Evolutionary conservation across 2,797 vertebrate genomes (phyloP).

Genomic region (Anas flavirostris): DNA sequence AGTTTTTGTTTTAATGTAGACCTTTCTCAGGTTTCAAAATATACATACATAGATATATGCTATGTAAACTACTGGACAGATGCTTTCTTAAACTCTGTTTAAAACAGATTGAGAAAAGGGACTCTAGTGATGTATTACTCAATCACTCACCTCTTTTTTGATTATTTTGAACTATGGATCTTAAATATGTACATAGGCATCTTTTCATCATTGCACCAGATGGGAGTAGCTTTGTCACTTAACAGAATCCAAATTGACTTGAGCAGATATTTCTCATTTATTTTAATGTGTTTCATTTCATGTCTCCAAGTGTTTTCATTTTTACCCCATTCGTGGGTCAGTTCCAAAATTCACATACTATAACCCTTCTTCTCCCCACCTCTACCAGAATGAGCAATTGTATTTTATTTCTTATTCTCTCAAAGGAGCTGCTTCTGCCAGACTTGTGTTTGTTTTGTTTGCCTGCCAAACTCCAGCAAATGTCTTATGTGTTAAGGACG

Average conservation of each 20-base stretch:
- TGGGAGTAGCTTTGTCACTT: constrained; percentile 10
- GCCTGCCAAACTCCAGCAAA: constrained; percentile 49
- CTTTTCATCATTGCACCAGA: not conserved
- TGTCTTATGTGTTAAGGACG: constrained; percentile 40
- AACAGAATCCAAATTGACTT: not conserved
- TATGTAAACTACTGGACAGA: not conserved
- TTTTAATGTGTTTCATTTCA: constrained; percentile 13
- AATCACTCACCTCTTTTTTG: not conserved
- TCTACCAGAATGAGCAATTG: constrained; percentile 30
- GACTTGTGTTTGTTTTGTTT: constrained; percentile 31
- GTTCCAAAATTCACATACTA: constrained; percentile 30
- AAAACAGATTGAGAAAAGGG: not conserved
- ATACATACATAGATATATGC: not conserved
- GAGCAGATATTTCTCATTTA: not conserved
- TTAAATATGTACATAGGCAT: not conserved
- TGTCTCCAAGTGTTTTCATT: constrained; percentile 32
- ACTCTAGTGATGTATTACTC: not conserved
- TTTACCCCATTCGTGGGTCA: not conserved
- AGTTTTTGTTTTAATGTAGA: not conserved
- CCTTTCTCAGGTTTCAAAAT: not conserved
- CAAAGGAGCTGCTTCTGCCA: constrained; percentile 21
- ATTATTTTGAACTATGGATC: not conserved
- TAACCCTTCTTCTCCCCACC: not conserved
- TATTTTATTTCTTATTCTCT: constrained; percentile 35
- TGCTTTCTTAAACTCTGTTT: not conserved